Evolutionary conservation across 2,888 invertebrate genomes (phyloP), one percentile per base, ranked within the genome.

Genomic region (Drosophila rellima): DNA sequence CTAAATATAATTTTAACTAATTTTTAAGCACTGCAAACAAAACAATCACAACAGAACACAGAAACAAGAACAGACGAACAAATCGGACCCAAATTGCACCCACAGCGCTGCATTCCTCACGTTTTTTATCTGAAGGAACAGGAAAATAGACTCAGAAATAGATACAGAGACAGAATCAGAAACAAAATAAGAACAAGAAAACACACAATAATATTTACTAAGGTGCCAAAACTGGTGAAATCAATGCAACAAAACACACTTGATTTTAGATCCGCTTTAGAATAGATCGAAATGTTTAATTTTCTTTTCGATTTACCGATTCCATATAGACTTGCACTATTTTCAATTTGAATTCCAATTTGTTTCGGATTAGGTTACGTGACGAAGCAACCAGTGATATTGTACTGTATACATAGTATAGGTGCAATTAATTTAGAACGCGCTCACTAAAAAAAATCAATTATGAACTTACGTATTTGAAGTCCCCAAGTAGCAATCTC

Each of bases 361-460:
- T 89, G 87, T 82, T 86, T 86, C 81, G 78, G 86, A 81, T 82
- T 90, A 91, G 90, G 88, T 89, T 91, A 90, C 89, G 89, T 90
- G 89, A 90, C 88, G 91, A 92, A 92, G 91, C 92, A 92, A 92
- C 92, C 92, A 92, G 92, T 92, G 92, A 92, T 92, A 92, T 92
- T 92, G 92, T 92, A 89, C 92, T 92, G 88, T 91, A 92, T 92
- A 92, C 92, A 89, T 92, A 92, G 92, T 92, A 92, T 92, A 92
- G 90, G 92, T 92, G 91, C 92, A 92, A 92, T 92, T 92, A 91
- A 89, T 91, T 92, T 90, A 92, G 91, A 89, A 91, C 82, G 88
- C 89, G 89, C 89, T 91, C 91, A 91, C 90, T 89, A 86, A 90
- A 78, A 74, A 54, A 63, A 56, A 74, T 73, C 63, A 80, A 63